Conservation (phyloP, 2,113 vertebrate species). For the Grus americana region DNA sequence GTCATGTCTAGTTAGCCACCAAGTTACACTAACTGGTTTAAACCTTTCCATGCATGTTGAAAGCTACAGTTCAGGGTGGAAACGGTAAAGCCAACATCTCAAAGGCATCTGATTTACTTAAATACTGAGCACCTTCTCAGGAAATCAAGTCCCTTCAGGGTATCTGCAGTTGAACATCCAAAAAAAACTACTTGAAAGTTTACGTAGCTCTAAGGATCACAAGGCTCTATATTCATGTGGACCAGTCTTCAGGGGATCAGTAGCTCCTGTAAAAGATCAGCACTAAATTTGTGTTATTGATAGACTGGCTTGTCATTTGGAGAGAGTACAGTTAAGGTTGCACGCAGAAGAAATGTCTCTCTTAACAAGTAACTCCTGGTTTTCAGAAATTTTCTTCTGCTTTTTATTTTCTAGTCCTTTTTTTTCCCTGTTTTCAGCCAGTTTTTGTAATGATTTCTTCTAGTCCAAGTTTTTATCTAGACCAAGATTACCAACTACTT, state of each 20-base stretch:
- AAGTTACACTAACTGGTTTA: background rate
- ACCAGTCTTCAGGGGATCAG: background rate
- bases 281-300: background rate
- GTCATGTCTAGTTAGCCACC: background rate
- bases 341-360: background rate
- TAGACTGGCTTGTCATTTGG: background rate
- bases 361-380: background rate
- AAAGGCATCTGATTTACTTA: background rate
- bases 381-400: background rate
- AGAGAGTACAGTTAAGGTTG: background rate
- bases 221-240: background rate
- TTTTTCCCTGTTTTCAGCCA: background rate
- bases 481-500: background rate
- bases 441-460: constrained; percentile 1
- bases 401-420: background rate
- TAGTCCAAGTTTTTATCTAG: constrained; percentile 36
- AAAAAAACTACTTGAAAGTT: background rate
- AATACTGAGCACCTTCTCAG: background rate
- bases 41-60: background rate
- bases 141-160: background rate
- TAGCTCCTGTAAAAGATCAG: background rate
- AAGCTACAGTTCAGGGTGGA: background rate
- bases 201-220: background rate
- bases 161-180: background rate
- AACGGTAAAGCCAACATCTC: background rate